phyloP scores from a whole-genome alignment of 2,797 vertebrate genomes.

The Pempheris klunzingeri region DNA sequence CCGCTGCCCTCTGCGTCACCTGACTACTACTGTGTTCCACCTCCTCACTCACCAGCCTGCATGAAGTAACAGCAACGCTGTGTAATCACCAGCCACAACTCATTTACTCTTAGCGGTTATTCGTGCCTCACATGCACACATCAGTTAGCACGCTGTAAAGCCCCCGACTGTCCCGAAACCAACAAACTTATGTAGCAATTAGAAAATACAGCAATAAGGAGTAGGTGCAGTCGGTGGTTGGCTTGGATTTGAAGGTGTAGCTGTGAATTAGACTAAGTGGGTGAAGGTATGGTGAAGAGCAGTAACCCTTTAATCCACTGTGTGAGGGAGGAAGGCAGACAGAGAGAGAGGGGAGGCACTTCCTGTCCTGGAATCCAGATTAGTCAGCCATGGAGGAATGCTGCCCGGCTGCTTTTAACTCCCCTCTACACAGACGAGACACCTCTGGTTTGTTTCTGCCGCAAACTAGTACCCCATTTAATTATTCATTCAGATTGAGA shows the following conservation, averaged over 20 bases:
- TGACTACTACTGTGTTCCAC: conserved; percentile 48
- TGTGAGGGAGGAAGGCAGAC: conserved; percentile 53
- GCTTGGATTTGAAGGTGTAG: conserved; percentile 49
- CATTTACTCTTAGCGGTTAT: background rate
- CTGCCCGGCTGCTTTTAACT: conserved; percentile 17
- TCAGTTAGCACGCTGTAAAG: background rate
- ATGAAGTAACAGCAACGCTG: conserved; percentile 24
- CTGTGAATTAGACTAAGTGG: conserved; percentile 71
- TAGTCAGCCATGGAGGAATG: conserved; percentile 60
- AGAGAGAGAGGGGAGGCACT: conserved; percentile 34
- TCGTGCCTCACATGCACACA: conserved; percentile 2
- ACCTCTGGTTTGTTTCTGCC: background rate
- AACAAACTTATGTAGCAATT: background rate
- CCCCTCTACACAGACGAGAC: background rate
- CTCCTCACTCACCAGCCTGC: conserved; percentile 24
- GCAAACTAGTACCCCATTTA: background rate
- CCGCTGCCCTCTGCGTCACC: conserved; percentile 68
- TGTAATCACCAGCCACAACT: background rate
- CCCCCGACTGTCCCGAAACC: background rate
- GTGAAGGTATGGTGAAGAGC: conserved; percentile 63
- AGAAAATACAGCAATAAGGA: conserved; percentile 15
- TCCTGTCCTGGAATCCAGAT: conserved; percentile 61
- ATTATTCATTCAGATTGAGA: background rate
- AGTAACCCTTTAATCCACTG: conserved; percentile 77
- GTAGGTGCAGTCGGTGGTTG: conserved; percentile 38